Conservation (phyloP, 37 sponge, comb jelly and placozoan genomes). For the Spongia lamella region DNA sequence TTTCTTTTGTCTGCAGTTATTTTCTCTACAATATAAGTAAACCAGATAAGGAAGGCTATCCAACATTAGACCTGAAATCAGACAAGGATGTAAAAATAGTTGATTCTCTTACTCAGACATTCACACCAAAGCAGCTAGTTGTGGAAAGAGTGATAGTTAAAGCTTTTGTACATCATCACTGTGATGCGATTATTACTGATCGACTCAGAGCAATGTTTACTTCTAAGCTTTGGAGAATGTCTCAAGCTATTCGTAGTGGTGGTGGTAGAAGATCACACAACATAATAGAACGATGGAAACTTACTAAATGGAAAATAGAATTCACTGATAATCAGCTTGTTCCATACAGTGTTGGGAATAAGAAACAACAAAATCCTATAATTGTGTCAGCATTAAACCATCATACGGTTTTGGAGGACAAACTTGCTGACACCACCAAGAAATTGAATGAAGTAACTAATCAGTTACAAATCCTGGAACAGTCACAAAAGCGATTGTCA, state of each 20-base stretch:
- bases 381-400: no score
- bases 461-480: no score
- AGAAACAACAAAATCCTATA: no score
- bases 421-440: neutral
- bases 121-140: neutral
- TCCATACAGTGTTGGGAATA: no score
- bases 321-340: neutral
- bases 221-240: slow-evolving; percentile 31
- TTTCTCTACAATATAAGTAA: no score
- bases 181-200: slow-evolving; percentile 16
- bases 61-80: no score
- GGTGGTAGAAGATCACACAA: neutral
- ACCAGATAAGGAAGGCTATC: no score
- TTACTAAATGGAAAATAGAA: neutral
- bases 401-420: no score
- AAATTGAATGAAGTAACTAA: neutral
- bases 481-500: no score
- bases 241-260: neutral
- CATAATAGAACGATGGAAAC: neutral
- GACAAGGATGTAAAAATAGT: no score
- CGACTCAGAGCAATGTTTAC: neutral
- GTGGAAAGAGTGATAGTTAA: neutral
- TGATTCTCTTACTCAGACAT: neutral
- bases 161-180: slow-evolving; percentile 17
- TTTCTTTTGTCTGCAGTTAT: no score